Conservation (phyloP, 2,888 invertebrate genomes). For the Zootermopsis nevadensis region DNA sequence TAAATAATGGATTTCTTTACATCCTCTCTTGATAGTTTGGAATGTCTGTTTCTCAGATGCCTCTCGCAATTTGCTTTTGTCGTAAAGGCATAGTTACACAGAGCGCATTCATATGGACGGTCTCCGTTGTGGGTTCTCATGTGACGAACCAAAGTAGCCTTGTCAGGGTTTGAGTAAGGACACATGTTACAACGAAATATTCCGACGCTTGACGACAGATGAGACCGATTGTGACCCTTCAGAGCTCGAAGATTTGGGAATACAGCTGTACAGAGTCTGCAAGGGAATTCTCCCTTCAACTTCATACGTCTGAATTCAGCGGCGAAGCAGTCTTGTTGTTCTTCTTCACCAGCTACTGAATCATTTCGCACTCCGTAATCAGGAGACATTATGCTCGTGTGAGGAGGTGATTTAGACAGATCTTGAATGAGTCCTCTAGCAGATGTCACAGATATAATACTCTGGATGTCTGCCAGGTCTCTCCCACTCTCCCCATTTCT, state of each 20-base stretch:
- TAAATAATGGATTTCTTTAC: slow-evolving; percentile 89
- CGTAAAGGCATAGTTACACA: slow-evolving; percentile 97
- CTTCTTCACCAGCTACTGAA: slow-evolving; percentile 59
- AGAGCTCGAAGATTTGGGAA: slow-evolving; percentile 90
- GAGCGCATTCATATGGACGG: slow-evolving; percentile 91
- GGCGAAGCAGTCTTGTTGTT: slow-evolving; percentile 82
- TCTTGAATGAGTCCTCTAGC: slow-evolving; percentile 53
- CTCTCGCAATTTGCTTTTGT: slow-evolving; percentile 98
- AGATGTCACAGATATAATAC: slow-evolving; percentile 79
- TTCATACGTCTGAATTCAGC: slow-evolving; percentile 91
- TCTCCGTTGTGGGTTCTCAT: slow-evolving; percentile 96
- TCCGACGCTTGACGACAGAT: slow-evolving; percentile 78
- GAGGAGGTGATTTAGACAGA: slow-evolving; percentile 48
- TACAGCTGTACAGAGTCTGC: slow-evolving; percentile 86
- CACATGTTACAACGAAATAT: slow-evolving; percentile 96
- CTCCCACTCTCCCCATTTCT: slow-evolving; percentile 71
- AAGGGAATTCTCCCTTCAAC: slow-evolving; percentile 88
- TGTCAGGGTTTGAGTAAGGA: slow-evolving; percentile 88
- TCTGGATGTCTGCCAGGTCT: slow-evolving; percentile 88
- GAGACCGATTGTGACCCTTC: slow-evolving; percentile 90
- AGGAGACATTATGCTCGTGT: slow-evolving; percentile 54
- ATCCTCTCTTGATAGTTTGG: slow-evolving; percentile 86
- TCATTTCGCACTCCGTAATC: slow-evolving; percentile 52
- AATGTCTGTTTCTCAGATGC: slow-evolving; percentile 91
- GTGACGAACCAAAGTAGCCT: slow-evolving; percentile 90